A percentile compares a stretch with the other conserved stretches of the same genome.
Conservation (phyloP, 1,140 invertebrate species). For the Bradysia coprophila region DNA sequence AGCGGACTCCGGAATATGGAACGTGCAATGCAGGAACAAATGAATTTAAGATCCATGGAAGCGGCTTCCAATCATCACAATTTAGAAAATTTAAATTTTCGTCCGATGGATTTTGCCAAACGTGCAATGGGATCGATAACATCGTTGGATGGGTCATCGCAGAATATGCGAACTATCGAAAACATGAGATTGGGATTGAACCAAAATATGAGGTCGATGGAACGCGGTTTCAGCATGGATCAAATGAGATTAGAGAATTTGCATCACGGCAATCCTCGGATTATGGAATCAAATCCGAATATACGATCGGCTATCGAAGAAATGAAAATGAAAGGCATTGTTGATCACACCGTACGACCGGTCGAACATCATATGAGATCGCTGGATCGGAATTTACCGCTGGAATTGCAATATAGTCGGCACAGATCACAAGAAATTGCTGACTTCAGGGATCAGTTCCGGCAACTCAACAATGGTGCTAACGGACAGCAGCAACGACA, state of each 20-base stretch:
- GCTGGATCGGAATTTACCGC: slow-evolving; percentile 18
- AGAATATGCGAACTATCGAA: slow-evolving; percentile 1
- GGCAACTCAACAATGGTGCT: slow-evolving; percentile 13
- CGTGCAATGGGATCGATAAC: slow-evolving; percentile 5
- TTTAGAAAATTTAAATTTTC: slow-evolving; percentile 15
- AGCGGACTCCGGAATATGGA: slow-evolving; percentile 23
- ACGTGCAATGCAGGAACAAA: slow-evolving; percentile 23
- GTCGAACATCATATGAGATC: slow-evolving; percentile 24
- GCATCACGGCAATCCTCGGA: neutral
- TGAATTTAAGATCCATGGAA: slow-evolving; percentile 20
- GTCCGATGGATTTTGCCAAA: slow-evolving; percentile 9
- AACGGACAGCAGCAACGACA: neutral
- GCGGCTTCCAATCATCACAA: slow-evolving; percentile 7
- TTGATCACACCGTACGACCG: slow-evolving; percentile 4
- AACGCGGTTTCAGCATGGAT: slow-evolving; percentile 6
- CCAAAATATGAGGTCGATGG: slow-evolving; percentile 3
- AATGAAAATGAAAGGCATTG: slow-evolving; percentile 12
- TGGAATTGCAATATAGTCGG: slow-evolving; percentile 22
- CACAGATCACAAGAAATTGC: slow-evolving; percentile 10
- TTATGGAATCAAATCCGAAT: slow-evolving; percentile 3
- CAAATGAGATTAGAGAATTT: slow-evolving; percentile 5
- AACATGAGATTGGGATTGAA: slow-evolving; percentile 1
- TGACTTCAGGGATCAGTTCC: slow-evolving; percentile 18
- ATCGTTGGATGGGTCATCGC: slow-evolving; percentile 2
- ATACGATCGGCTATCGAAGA: slow-evolving; percentile 1